Evolutionary conservation across 2,797 vertebrate species (phyloP).

Genomic region (Tinamus major): DNA sequence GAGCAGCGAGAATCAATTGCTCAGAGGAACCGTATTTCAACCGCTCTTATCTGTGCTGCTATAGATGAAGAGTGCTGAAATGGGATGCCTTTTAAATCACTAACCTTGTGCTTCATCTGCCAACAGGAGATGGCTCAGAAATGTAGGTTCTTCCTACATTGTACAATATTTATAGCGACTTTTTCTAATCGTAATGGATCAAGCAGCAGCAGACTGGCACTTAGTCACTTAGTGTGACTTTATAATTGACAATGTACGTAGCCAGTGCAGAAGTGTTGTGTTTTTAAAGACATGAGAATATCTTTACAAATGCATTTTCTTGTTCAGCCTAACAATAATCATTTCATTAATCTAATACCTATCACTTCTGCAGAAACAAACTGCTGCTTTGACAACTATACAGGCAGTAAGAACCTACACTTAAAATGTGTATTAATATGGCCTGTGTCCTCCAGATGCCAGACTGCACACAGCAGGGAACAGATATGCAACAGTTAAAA

Average conservation of each 20-base stretch:
- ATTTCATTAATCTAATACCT: not conserved
- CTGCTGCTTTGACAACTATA: not conserved
- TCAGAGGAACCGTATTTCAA: not conserved
- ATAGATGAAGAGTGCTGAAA: not conserved
- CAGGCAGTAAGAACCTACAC: rapidly evolving
- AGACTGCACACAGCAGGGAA: not conserved
- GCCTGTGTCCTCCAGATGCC: not conserved
- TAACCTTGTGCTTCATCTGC: not conserved
- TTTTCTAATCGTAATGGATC: not conserved
- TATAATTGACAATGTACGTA: not conserved
- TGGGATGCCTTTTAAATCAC: not conserved
- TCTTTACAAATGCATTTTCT: not conserved
- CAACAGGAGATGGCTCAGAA: not conserved
- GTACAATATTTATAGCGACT: not conserved
- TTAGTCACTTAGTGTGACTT: not conserved
- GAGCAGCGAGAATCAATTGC: not conserved
- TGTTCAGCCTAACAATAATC: not conserved
- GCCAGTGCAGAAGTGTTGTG: not conserved
- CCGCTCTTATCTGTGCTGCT: not conserved
- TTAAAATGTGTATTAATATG: not conserved
- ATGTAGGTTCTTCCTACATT: not conserved
- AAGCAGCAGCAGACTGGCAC: not conserved
- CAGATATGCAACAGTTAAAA: not conserved
- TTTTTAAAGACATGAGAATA: not conserved
- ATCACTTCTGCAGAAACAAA: not conserved